A percentile compares a stretch with the other conserved stretches of the same genome.
Evolutionary conservation across 2,797 vertebrate genomes (phyloP).

Genomic region (Syngnathus acus): DNA sequence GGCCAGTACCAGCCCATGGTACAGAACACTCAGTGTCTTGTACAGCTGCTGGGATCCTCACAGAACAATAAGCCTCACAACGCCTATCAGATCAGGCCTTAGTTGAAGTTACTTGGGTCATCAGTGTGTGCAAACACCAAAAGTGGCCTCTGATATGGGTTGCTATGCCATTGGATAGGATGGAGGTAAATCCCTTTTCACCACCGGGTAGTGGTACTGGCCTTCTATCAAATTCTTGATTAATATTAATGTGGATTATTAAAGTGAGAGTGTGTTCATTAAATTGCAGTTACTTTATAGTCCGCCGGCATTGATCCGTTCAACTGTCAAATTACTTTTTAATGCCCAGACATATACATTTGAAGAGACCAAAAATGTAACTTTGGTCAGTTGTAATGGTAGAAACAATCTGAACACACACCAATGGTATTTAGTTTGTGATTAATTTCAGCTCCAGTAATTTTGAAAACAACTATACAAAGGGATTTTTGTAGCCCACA

Average conservation of each 20-base stretch:
- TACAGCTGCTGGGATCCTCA: conserved; percentile 54
- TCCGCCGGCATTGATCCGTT: conserved; percentile 1
- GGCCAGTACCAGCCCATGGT: conserved; percentile 62
- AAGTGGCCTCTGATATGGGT: conserved; percentile 25
- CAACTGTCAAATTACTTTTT: conserved; percentile 10
- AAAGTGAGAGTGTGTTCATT: not conserved
- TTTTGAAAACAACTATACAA: not conserved
- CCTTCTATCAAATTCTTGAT: conserved; percentile 13
- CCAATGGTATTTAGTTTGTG: not conserved
- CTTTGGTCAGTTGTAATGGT: not conserved
- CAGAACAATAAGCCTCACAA: conserved; percentile 57
- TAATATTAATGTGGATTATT: conserved; percentile 11
- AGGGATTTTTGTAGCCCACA: conserved; percentile 1
- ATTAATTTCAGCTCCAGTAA: not conserved
- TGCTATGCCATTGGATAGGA: conserved; percentile 35
- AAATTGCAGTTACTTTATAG: not conserved
- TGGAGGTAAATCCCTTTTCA: conserved; percentile 54
- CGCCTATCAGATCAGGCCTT: conserved; percentile 52
- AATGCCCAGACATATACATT: conserved; percentile 6
- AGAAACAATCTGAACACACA: not conserved
- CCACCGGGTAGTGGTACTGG: conserved; percentile 16
- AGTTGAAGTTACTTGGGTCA: conserved; percentile 39
- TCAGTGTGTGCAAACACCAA: conserved; percentile 7
- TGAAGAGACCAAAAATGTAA: not conserved
- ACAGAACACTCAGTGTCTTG: conserved; percentile 57